Evolutionary conservation across 2,888 invertebrate species (phyloP).

Genomic region (Gandaritis pyraliata): DNA sequence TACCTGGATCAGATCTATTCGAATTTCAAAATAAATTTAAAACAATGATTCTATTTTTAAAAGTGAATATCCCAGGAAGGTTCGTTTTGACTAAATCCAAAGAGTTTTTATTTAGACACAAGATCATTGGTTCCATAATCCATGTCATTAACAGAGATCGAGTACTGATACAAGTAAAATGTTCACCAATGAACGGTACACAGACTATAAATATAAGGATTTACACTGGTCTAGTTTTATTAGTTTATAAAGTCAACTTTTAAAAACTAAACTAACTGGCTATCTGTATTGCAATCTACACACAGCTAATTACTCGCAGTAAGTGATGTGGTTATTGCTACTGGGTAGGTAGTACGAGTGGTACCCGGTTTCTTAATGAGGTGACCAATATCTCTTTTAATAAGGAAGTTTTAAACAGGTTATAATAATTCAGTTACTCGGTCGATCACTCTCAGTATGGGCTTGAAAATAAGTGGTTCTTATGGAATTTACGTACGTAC

Average conservation of each 20-base stretch:
- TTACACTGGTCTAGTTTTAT: too few relatives aligned
- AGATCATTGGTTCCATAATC: too few relatives aligned
- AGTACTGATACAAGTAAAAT: too few relatives aligned
- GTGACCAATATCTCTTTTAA: conserved; percentile 42
- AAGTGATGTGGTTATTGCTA: conserved; percentile 16
- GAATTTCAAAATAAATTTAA: neutral
- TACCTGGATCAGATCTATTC: neutral
- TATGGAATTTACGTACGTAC: neutral
- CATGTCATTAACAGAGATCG: too few relatives aligned
- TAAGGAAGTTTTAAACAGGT: conserved; percentile 33
- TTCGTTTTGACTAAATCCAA: neutral
- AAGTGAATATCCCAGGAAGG: neutral
- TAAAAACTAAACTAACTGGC: neutral
- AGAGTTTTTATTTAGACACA: too few relatives aligned
- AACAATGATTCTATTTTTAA: conserved; percentile 4
- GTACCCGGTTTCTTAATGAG: conserved; percentile 52
- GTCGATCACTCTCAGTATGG: conserved; percentile 4
- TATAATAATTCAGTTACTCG: conserved; percentile 10
- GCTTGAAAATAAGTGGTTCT: conserved; percentile 3
- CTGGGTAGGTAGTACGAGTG: conserved; percentile 3
- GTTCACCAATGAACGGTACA: too few relatives aligned
- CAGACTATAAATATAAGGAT: too few relatives aligned
- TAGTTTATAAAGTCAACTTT: neutral
- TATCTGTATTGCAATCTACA: too few relatives aligned
- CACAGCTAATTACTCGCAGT: conserved; percentile 15